Base-by-base conservation (phyloP, 30 jellyfish, hydroid and myxozoan genomes). In the Phacellophora camtschatica region DNA sequence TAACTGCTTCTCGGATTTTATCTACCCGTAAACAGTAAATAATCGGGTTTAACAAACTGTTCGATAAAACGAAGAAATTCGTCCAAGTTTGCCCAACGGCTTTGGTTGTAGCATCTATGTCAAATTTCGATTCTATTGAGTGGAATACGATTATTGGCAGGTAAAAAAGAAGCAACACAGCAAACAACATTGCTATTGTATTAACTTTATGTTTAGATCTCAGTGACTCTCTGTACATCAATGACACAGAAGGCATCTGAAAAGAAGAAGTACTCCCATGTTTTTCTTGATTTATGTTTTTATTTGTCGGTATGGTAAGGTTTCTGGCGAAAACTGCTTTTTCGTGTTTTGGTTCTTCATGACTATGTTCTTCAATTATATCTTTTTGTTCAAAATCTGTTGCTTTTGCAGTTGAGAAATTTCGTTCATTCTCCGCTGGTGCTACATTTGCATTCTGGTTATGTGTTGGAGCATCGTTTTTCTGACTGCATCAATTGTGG, bases 21-120 rank as follows among this genome's bases (percentile, higher is more conserved):
- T 28, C 28, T 7, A 67, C 82, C 11, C 82, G 82, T 12, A 67
- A 41, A 32, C 86, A 73, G 74, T 73, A 73, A n/a, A 73, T 73
- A 13, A 73, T 56, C 16, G 86, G 86, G 29, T 73, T 73, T 53
- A 73, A 3, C 5, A 74, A 73, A 46, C 86, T 73, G 39, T 73
- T 73, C 10, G 55, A 46, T 2, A 73, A 18, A 4, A 73, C n/a
- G 1, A 54, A 33, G 16, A 73, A 53, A 54, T 73, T 73, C 10
- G 50, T 46, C 86, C 86, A 73, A 10, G 28, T 27, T 24, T 73
- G 23, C 1, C 30, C 64, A 11, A 73, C 32, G 7, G 16, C 46
- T 5, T 33, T 64, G 7, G 66, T 23, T 11, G 12, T 16, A 2
- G 15, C 13, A 18, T 20, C 61, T 15, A 53, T 13, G 1, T 31